Base-by-base conservation (phyloP, 2,888 invertebrate genomes). In the Timandra comae region DNA sequence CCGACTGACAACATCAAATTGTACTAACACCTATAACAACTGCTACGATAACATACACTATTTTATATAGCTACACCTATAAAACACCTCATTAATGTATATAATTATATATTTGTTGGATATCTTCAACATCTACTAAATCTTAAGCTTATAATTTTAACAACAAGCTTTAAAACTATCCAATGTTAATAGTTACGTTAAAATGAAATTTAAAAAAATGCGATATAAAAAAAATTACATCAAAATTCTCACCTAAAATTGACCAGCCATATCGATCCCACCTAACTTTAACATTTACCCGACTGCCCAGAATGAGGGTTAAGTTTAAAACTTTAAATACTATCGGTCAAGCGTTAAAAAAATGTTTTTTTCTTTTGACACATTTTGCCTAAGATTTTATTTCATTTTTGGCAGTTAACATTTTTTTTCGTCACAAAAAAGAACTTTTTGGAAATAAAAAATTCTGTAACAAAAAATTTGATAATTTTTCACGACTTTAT, bases 21-120 rank as follows among this genome's bases (percentile, higher is more conserved):
- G 61, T 43, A 25, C 76, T 78, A 80, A 68, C 56, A 63, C 46
- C 76, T 77, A 75, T 61, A 57, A 73, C 68, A 74, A 73, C 71
- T 60, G 48, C 73, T 72, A 72, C 69, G 26, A 35, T 46, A 46
- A 49, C 48, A 56, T 68, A 68, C 46, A 45, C 52, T 53, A 56
- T 47, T 41, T 43, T 46, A 50, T 42, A 49, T 46, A 52, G 33
- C 49, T 49, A 49, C 38, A 34, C 22, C 72, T 74, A 76, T 77
- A 81, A 80, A 80, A 79, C 61, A 29, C 54, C 56, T 74, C 79
- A 82, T 65, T 81, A 82, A 82, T 79, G 79, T 82, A 79, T 82
- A 78, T 65, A 80, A 78, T 78, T 65, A 49, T 49, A 46, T 45
- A 46, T 49, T 48, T 42, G 43, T 53, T 46, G 55, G 63, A 46